phyloP scores from a whole-genome alignment of 2,797 vertebrate genomes.

The Anisognathus igniventris region DNA sequence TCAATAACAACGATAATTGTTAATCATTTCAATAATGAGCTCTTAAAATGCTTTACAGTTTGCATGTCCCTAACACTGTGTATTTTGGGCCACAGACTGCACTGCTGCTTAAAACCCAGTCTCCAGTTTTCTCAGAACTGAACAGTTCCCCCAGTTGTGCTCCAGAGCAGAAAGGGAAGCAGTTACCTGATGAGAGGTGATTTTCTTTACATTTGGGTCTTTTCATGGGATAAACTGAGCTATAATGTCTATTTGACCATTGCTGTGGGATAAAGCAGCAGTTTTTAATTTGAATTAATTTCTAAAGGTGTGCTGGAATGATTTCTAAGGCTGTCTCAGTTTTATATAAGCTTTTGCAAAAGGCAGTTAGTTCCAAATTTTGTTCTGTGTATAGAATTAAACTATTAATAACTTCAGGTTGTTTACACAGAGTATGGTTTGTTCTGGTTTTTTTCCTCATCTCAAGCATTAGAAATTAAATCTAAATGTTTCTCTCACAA shows the following conservation, averaged over 20 bases:
- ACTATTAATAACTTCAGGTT: not conserved
- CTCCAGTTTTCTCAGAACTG: conserved; percentile 86
- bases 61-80: not conserved
- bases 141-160: conserved; percentile 72
- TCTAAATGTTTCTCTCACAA: not conserved
- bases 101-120: conserved; percentile 93
- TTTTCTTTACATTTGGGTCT: not conserved
- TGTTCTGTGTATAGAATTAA: not conserved
- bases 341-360: not conserved
- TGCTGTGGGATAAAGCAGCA: not conserved
- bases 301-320: not conserved
- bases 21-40: not conserved
- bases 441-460: not conserved
- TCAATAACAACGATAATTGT: not conserved
- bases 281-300: not conserved
- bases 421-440: not conserved
- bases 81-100: conserved; percentile 85
- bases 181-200: conserved; percentile 87
- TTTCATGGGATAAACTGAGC: not conserved
- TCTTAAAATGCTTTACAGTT: not conserved
- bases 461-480: not conserved
- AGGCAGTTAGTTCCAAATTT: not conserved
- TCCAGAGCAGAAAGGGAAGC: conserved; percentile 81
- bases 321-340: not conserved
- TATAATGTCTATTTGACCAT: not conserved